These are phyloP conservation scores for Drosophila ambigua DNA, from an alignment of 1,140 invertebrate genomes.

Conservation along the genomic window DNA sequence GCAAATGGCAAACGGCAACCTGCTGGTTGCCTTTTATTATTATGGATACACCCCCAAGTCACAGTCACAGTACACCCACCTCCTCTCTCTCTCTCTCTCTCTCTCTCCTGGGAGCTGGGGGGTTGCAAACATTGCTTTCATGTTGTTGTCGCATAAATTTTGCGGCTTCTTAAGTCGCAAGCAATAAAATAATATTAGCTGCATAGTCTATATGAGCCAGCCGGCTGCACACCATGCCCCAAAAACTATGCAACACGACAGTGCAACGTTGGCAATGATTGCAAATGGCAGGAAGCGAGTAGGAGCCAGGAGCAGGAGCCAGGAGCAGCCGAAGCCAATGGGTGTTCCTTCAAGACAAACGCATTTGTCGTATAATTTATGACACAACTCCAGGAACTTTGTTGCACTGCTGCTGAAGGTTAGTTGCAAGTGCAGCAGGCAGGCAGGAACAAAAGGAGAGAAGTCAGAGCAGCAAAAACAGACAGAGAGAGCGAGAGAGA, in stretches of 20 bases:
- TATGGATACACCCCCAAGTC: slow-evolving; percentile 41
- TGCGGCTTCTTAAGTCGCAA: slow-evolving; percentile 81
- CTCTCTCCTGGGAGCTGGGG: background rate
- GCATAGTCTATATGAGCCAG: slow-evolving; percentile 57
- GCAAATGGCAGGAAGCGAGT: slow-evolving; percentile 56
- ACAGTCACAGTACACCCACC: background rate
- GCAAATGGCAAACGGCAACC: slow-evolving; percentile 69
- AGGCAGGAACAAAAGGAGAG: background rate
- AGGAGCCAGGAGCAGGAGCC: background rate
- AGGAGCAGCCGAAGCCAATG: slow-evolving; percentile 29
- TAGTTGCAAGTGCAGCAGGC: background rate
- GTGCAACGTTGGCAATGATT: slow-evolving; percentile 73
- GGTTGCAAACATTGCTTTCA: slow-evolving; percentile 9
- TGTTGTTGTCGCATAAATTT: slow-evolving; percentile 82
- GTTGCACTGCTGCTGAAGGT: slow-evolving; percentile 23
- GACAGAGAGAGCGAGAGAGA: background rate
- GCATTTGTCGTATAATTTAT: slow-evolving; percentile 82
- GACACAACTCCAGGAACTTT: slow-evolving; percentile 53
- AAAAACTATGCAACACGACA: slow-evolving; percentile 76
- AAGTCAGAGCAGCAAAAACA: background rate
- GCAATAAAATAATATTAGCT: slow-evolving; percentile 83
- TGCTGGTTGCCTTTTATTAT: slow-evolving; percentile 79
- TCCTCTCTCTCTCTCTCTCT: background rate
- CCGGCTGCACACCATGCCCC: slow-evolving; percentile 18
- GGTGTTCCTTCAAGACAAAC: slow-evolving; percentile 67